Percentiles rank a stretch among this genome's conserved stretches.
phyloP scores from a whole-genome alignment of 2,113 vertebrate genomes.

The Cebus imitator region DNA sequence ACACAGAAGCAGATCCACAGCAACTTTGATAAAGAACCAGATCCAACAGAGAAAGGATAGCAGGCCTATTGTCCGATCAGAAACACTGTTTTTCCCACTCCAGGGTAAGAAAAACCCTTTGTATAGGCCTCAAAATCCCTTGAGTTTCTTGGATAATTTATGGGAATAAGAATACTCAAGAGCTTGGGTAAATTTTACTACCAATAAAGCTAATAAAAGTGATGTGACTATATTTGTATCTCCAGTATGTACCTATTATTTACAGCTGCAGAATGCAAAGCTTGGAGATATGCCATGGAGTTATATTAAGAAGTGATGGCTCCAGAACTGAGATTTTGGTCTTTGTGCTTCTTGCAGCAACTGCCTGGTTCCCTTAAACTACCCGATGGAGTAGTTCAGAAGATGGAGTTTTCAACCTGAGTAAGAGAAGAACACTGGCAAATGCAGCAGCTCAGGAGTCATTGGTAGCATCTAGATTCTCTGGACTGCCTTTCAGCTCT shows the following conservation, averaged over 20 bases:
- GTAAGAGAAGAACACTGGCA: not conserved
- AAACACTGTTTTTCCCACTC: not conserved
- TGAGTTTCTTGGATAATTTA: constrained; percentile 21
- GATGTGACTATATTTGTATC: not conserved
- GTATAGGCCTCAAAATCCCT: not conserved
- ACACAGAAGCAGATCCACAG: not conserved
- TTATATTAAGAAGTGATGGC: not conserved
- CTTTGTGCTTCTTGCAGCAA: not conserved
- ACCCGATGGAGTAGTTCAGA: not conserved
- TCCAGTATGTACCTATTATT: not conserved
- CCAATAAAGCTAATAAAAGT: not conserved
- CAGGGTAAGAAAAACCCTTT: not conserved
- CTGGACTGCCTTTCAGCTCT: not conserved
- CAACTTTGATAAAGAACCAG: not conserved
- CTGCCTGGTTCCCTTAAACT: not conserved
- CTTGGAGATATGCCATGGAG: not conserved
- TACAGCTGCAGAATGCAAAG: not conserved
- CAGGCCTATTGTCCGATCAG: not conserved
- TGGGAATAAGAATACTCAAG: not conserved
- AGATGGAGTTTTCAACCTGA: not conserved
- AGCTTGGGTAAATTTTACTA: not conserved
- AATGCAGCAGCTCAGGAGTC: not conserved
- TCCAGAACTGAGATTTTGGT: not conserved
- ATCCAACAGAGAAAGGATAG: not conserved
- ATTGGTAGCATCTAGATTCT: not conserved